Percentiles rank a stretch among this genome's conserved stretches.
phyloP scores from a whole-genome alignment of 37 sponge, comb jelly and placozoan species.

The Axinella damicornis region DNA sequence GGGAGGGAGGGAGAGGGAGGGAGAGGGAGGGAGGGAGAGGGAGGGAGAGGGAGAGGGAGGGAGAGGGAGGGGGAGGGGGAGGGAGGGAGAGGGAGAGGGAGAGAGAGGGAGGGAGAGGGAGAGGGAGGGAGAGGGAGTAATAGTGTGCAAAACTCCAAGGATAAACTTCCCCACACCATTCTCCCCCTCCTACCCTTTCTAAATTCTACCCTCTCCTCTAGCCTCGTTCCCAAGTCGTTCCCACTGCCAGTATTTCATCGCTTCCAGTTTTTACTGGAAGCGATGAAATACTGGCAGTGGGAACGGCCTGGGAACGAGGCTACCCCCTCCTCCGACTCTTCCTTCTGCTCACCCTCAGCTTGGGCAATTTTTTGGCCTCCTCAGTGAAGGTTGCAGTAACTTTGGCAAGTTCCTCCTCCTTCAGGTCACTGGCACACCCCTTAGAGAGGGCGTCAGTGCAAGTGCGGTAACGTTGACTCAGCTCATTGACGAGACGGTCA shows the following conservation, averaged over 20 bases:
- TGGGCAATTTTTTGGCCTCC: slow-evolving; percentile 34
- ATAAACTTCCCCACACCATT: no score
- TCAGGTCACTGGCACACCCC: neutral
- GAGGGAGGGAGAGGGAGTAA: neutral
- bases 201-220: no score
- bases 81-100: neutral
- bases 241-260: no score
- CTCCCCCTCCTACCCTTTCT: no score
- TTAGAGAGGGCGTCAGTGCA: neutral
- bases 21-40: neutral
- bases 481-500: slow-evolving; percentile 7
- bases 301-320: no score
- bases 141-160: no score
- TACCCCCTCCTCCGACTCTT: neutral
- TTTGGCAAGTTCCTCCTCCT: slow-evolving; percentile 16
- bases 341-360: slow-evolving; percentile 3
- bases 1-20: neutral
- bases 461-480: neutral
- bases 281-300: no score
- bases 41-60: neutral
- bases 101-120: neutral
- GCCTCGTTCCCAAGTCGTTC: no score
- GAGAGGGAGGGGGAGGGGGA: neutral
- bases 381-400: slow-evolving; percentile 1
- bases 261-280: no score